Percentiles rank a stretch among this genome's conserved stretches.
Conservation (phyloP, 2,797 vertebrate genomes). For the Sebastes taczanowskii region DNA sequence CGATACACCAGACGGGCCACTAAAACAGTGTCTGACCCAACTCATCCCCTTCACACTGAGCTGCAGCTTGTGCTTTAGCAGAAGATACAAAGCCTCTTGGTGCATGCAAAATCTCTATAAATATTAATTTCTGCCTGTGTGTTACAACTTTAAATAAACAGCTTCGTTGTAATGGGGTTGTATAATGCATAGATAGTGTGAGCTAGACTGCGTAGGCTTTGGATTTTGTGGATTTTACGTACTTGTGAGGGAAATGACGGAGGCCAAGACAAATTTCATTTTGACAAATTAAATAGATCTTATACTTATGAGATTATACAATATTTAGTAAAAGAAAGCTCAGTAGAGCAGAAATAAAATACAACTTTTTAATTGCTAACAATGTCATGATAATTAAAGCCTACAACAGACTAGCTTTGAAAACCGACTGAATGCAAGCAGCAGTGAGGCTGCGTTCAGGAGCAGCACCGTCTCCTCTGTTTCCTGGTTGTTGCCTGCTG, state of each 20-base stretch:
- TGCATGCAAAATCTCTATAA: neutral
- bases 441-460: conserved; percentile 1
- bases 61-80: neutral
- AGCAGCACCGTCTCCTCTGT: conserved; percentile 3
- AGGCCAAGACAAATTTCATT: neutral
- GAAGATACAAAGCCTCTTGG: neutral
- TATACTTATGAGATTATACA: neutral
- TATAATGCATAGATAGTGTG: neutral
- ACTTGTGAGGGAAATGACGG: neutral
- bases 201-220: neutral
- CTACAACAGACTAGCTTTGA: neutral
- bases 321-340: neutral
- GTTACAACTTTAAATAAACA: neutral
- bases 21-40: neutral
- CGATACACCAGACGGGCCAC: neutral
- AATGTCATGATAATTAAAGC: neutral
- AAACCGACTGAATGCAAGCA: neutral
- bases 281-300: neutral
- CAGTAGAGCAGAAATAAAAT: neutral
- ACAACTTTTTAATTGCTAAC: neutral
- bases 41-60: neutral
- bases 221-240: neutral
- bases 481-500: conserved; percentile 60
- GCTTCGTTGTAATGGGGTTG: neutral
- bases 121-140: neutral